Conservation (phyloP, 64 coral and sea anemone genomes). For the Trachythela sp. region DNA sequence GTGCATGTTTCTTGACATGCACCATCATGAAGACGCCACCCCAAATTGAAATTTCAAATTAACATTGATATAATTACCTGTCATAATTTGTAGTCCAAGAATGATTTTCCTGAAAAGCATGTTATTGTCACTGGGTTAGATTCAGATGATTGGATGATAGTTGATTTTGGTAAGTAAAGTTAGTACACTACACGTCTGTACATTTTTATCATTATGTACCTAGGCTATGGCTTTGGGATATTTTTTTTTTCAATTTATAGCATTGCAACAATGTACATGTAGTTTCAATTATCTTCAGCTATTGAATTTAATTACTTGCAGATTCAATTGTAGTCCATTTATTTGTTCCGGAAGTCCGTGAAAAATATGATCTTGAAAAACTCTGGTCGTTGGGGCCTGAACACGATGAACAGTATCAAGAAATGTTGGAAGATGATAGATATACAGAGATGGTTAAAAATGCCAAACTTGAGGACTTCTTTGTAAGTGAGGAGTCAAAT, state of each 20-base stretch:
- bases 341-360: conserved; percentile 78
- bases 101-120: conserved; percentile 49
- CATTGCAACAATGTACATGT: no score
- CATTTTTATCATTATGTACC: no score
- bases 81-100: not conserved
- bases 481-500: not conserved
- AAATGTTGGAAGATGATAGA: conserved; percentile 56
- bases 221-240: no score
- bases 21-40: no score
- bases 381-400: conserved; percentile 82
- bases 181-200: no score
- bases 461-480: conserved; percentile 12
- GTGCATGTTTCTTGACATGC: no score
- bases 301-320: conserved; percentile 5
- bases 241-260: no score
- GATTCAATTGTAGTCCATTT: conserved; percentile 89
- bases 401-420: conserved; percentile 90
- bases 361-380: conserved; percentile 91
- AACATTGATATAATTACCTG: not conserved
- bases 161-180: conserved; percentile 80
- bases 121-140: conserved; percentile 77
- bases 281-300: not conserved
- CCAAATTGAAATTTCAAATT: no score
- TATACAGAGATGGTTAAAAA: conserved; percentile 26
- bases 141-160: conserved; percentile 70